These are phyloP conservation scores for Sebastes schlegelii DNA, from an alignment of 2,113 vertebrate species.

Conservation along the genomic window DNA sequence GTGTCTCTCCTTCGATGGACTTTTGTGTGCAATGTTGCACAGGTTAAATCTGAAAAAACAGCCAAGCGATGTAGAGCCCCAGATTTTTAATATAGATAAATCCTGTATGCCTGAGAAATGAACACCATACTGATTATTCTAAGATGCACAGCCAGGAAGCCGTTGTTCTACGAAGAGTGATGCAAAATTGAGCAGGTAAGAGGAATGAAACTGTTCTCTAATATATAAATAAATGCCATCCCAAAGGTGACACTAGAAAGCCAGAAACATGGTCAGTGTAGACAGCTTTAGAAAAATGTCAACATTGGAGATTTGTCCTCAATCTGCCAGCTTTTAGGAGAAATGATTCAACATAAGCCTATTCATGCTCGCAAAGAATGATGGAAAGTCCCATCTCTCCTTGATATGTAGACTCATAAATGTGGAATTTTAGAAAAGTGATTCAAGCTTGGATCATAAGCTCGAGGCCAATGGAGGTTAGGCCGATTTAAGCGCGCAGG, in stretches of 20 bases:
- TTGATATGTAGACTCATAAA: slow-evolving; percentile 47
- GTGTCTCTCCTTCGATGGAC: neutral
- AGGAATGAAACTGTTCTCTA: slow-evolving; percentile 1
- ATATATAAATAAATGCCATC: neutral
- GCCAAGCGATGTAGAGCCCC: neutral
- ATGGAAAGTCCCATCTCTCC: slow-evolving; percentile 47
- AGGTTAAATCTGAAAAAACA: slow-evolving; percentile 3
- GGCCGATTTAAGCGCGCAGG: slow-evolving; percentile 43
- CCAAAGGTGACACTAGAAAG: neutral
- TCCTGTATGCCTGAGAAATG: slow-evolving; percentile 3
- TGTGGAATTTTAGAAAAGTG: slow-evolving; percentile 45
- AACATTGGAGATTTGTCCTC: slow-evolving; percentile 10
- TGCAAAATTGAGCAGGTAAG: neutral
- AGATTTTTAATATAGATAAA: slow-evolving; percentile 42
- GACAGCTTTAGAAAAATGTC: neutral
- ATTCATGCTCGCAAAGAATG: slow-evolving; percentile 13
- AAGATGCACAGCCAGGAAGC: neutral
- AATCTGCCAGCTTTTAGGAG: slow-evolving; percentile 31
- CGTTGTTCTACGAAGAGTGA: neutral
- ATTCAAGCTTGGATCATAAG: slow-evolving; percentile 37
- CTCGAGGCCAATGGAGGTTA: slow-evolving; percentile 32
- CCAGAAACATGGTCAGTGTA: neutral
- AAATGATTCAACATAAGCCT: slow-evolving; percentile 21
- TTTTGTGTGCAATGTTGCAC: slow-evolving; percentile 2
- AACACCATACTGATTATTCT: neutral